Evolutionary conservation across 2,113 vertebrate genomes (phyloP).

Genomic region (Gasterosteus nipponicus): DNA sequence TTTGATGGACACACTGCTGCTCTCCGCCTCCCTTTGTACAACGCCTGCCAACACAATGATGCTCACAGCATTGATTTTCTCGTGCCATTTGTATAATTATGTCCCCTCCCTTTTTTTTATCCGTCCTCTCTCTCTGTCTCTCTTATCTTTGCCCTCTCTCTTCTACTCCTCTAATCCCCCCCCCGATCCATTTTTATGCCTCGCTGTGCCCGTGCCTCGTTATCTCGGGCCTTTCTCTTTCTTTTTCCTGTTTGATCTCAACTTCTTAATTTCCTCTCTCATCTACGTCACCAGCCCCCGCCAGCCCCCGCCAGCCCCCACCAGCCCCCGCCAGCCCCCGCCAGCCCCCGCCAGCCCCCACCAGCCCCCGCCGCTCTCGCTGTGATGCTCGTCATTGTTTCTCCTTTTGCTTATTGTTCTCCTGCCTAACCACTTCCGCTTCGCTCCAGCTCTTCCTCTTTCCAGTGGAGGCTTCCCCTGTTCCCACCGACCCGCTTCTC

Average conservation of each 20-base stretch:
- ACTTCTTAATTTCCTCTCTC: constrained; percentile 77
- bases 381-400: constrained; percentile 13
- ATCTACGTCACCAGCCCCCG: constrained; percentile 51
- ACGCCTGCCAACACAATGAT: constrained; percentile 58
- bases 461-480: not conserved
- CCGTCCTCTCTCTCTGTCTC: constrained; percentile 49
- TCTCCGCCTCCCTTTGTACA: constrained; percentile 54
- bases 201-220: constrained; percentile 66
- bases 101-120: constrained; percentile 55
- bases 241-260: constrained; percentile 71
- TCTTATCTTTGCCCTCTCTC: constrained; percentile 60
- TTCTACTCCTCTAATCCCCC: constrained; percentile 70
- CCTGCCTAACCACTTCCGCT: constrained; percentile 8
- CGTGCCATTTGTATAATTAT: constrained; percentile 74
- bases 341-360: constrained; percentile 8
- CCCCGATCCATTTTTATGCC: constrained; percentile 72
- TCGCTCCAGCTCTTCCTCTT: constrained; percentile 2
- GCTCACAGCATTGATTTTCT: constrained; percentile 67
- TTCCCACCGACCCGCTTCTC: not conserved
- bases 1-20: constrained; percentile 54
- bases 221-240: constrained; percentile 67
- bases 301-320: not conserved
- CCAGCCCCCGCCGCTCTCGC: not conserved
- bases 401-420: constrained; percentile 15
- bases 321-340: not conserved